These are phyloP conservation scores for Pipa parva DNA, from an alignment of 2,113 vertebrate species.

Conservation along the genomic window DNA sequence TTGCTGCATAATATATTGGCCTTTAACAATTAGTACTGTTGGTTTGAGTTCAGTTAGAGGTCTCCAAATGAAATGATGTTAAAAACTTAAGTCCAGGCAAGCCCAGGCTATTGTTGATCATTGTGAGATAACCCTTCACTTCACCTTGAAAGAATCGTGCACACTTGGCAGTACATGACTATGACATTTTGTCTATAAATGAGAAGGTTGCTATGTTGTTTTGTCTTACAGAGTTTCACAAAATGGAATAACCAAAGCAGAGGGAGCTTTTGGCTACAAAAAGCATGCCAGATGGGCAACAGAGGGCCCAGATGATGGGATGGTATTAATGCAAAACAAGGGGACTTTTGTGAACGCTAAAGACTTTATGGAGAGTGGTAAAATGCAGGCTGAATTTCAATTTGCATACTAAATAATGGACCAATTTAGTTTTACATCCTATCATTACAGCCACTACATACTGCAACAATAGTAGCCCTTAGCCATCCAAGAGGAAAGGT, in stretches of 20 bases:
- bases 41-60: slow-evolving; percentile 48
- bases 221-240: slow-evolving; percentile 18
- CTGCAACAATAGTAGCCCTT: too few species aligned
- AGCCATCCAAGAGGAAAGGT: too few species aligned
- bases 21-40: slow-evolving; percentile 32
- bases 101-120: not conserved
- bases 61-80: slow-evolving; percentile 34
- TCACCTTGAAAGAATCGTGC: slow-evolving; percentile 8
- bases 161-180: slow-evolving; percentile 25
- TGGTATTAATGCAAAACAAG: slow-evolving; percentile 11
- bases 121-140: not conserved
- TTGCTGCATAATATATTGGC: slow-evolving; percentile 47
- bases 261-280: slow-evolving; percentile 27
- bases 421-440: not conserved
- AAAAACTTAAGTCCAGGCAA: slow-evolving; percentile 4
- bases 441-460: too few species aligned
- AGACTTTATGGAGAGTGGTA: not conserved
- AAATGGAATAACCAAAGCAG: slow-evolving; percentile 22
- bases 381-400: slow-evolving; percentile 8
- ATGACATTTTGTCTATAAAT: slow-evolving; percentile 22
- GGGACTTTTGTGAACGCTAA: slow-evolving; percentile 12
- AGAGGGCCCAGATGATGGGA: slow-evolving; percentile 15
- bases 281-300: slow-evolving; percentile 29
- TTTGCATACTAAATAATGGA: not conserved
- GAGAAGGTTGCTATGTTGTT: slow-evolving; percentile 29